These are phyloP conservation scores for Melinopterus prodromus DNA, from an alignment of 2,888 invertebrate species.

Conservation along the genomic window DNA sequence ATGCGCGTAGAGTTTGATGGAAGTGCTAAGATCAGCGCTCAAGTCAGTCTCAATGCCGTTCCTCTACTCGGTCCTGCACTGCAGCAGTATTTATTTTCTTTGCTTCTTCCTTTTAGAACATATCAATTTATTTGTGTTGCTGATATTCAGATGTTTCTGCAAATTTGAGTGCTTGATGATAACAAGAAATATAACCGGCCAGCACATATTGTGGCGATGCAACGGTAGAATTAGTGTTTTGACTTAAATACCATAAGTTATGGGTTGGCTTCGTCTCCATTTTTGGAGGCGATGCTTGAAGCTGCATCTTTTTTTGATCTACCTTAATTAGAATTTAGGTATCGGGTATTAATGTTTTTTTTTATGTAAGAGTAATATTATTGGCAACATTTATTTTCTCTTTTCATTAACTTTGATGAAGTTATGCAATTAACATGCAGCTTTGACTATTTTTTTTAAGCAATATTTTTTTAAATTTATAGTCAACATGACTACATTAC, in stretches of 20 bases:
- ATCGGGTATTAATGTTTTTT: too few relatives aligned
- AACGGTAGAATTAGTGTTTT: conserved; percentile 30
- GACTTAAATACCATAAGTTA: conserved; percentile 42
- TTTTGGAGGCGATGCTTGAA: too few relatives aligned
- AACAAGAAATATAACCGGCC: conserved; percentile 39
- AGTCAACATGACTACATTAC: too few relatives aligned
- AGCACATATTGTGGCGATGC: conserved; percentile 41
- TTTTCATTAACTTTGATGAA: too few relatives aligned
- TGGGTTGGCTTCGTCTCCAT: conserved; percentile 37
- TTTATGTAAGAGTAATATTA: too few relatives aligned
- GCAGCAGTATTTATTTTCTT: conserved; percentile 40
- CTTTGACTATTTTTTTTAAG: too few relatives aligned
- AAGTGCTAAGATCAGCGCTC: conserved; percentile 23
- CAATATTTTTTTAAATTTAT: too few relatives aligned
- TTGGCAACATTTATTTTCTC: too few relatives aligned
- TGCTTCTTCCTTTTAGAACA: conserved; percentile 39
- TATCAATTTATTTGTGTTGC: conserved; percentile 37
- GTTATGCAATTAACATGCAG: too few relatives aligned
- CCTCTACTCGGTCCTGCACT: conserved; percentile 36
- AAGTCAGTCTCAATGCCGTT: conserved; percentile 32
- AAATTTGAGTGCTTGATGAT: conserved; percentile 36
- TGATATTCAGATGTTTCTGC: conserved; percentile 29
- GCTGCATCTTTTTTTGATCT: too few relatives aligned
- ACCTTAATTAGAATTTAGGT: too few relatives aligned
- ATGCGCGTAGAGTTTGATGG: too few relatives aligned